These are phyloP conservation scores for Marasmarcha lunaedactyla DNA, from an alignment of 2,888 invertebrate species.

Conservation along the genomic window DNA sequence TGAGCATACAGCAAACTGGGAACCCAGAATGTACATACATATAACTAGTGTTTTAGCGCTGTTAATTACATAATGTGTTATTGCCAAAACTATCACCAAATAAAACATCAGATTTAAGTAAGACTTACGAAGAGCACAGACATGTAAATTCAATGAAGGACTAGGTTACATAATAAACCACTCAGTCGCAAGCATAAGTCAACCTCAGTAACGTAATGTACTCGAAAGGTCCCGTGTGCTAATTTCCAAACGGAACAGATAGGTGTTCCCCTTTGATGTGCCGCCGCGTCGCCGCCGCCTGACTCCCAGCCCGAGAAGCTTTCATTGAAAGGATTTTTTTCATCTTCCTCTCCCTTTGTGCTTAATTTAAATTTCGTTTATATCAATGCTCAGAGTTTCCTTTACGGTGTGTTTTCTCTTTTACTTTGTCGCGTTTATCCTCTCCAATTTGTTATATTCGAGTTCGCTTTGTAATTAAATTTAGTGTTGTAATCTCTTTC, in stretches of 20 bases:
- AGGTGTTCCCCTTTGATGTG: conserved; percentile 61
- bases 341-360: conserved; percentile 69
- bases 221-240: conserved; percentile 34
- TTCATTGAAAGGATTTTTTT: conserved; percentile 71
- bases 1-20: no score
- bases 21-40: no score
- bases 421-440: conserved; percentile 70
- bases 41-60: no score
- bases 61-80: no score
- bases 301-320: conserved; percentile 64
- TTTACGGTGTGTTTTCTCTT: conserved; percentile 67
- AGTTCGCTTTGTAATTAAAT: conserved; percentile 67
- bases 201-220: no score
- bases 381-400: conserved; percentile 70
- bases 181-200: no score
- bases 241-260: conserved; percentile 62
- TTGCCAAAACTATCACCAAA: no score
- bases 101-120: no score
- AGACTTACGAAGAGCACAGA: no score
- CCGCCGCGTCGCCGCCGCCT: conserved; percentile 64
- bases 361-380: conserved; percentile 72
- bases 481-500: conserved; percentile 66
- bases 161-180: no score
- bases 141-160: no score
- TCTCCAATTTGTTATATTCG: conserved; percentile 67